Evolutionary conservation across 2,113 vertebrate species (phyloP).

Genomic region (Deroptyus accipitrinus): DNA sequence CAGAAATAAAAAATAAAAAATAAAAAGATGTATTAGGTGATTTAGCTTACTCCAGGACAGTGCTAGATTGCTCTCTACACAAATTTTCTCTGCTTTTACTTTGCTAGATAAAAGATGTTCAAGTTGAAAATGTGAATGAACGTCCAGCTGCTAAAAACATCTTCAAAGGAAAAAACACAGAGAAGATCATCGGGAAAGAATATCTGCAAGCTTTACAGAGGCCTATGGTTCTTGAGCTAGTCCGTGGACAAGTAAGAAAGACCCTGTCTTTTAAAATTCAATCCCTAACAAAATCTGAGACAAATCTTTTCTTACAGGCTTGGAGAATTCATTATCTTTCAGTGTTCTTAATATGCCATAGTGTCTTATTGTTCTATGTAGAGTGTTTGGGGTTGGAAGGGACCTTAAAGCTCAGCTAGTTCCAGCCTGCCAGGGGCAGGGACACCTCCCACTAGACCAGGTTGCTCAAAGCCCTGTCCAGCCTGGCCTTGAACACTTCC

Average conservation of each 20-base stretch:
- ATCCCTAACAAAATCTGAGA: background rate
- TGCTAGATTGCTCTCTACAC: background rate
- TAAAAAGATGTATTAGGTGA: background rate
- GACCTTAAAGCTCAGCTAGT: background rate
- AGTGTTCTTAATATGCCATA: background rate
- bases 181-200: slow-evolving; percentile 79
- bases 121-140: slow-evolving; percentile 77
- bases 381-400: background rate
- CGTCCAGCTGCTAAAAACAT: slow-evolving; percentile 81
- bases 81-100: slow-evolving; percentile 35
- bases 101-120: slow-evolving; percentile 85
- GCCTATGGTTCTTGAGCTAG: slow-evolving; percentile 86
- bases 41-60: background rate
- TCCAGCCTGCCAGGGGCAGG: background rate
- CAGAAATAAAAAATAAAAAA: background rate
- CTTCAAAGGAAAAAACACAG: slow-evolving; percentile 78
- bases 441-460: background rate
- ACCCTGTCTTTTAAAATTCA: background rate
- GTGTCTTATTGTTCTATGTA: background rate
- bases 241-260: slow-evolving; percentile 89
- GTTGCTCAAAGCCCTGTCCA: background rate
- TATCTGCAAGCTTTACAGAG: slow-evolving; percentile 82
- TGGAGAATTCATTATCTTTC: background rate
- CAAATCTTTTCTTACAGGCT: background rate
- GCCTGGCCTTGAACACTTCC: background rate